Percentiles rank a stretch among this genome's conserved stretches.
These are phyloP conservation scores for Lipophrys pholis DNA, from an alignment of 2,113 vertebrate genomes.

Conservation along the genomic window DNA sequence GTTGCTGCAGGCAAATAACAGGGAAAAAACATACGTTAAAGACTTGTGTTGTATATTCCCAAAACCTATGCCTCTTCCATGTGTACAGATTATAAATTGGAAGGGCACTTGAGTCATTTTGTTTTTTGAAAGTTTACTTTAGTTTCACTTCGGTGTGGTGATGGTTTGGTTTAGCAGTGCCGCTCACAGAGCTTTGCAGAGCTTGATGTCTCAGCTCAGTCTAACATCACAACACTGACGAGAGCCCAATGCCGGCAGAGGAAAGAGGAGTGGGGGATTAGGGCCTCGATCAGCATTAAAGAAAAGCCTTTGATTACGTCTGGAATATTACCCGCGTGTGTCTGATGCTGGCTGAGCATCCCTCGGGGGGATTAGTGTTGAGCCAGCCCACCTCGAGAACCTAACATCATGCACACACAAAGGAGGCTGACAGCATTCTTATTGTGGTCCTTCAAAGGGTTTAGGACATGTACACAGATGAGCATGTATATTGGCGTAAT, in stretches of 20 bases:
- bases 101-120: background rate
- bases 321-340: constrained; percentile 67
- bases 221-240: constrained; percentile 55
- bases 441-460: constrained; percentile 39
- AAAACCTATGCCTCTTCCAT: too few species aligned
- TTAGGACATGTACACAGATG: constrained; percentile 14
- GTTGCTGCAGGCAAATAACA: background rate
- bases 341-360: constrained; percentile 63
- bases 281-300: constrained; percentile 60
- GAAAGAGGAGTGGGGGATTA: constrained; percentile 33
- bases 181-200: constrained; percentile 6
- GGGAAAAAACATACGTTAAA: background rate
- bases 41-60: background rate
- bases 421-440: constrained; percentile 42
- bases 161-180: constrained; percentile 9
- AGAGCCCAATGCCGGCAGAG: constrained; percentile 21
- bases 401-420: constrained; percentile 59
- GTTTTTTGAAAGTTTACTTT: background rate
- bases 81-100: background rate
- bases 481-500: constrained; percentile 17
- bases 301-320: constrained; percentile 76
- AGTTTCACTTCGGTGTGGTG: background rate
- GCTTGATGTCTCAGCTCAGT: constrained; percentile 21
- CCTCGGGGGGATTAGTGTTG: constrained; percentile 64
- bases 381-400: constrained; percentile 64